phyloP scores from a whole-genome alignment of 2,113 vertebrate species.

The Eclectus roratus region DNA sequence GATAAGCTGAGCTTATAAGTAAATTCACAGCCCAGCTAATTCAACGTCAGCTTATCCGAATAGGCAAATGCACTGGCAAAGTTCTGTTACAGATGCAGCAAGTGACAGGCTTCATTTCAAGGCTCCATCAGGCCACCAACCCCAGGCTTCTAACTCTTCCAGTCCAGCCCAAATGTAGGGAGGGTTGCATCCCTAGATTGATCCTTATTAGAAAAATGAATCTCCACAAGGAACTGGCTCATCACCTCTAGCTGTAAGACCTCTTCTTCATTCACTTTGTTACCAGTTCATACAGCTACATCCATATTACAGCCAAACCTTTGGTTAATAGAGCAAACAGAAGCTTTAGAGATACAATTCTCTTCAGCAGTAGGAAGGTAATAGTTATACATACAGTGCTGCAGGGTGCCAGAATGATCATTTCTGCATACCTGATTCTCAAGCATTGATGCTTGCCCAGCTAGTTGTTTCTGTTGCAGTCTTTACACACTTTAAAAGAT shows the following conservation, averaged over 20 bases:
- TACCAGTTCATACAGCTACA: neutral
- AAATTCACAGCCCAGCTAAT: neutral
- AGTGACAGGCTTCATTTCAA: neutral
- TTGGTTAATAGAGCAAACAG: neutral
- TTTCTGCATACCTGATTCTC: neutral
- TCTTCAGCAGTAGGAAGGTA: neutral
- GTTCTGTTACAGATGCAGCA: neutral
- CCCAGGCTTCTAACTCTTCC: neutral
- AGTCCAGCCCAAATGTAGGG: neutral
- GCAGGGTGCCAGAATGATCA: neutral
- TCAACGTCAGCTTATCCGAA: neutral
- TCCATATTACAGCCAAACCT: neutral
- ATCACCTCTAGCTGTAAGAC: neutral
- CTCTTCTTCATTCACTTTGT: neutral
- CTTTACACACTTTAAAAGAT: neutral
- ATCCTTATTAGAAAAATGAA: neutral
- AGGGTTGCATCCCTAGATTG: neutral
- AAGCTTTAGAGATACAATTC: neutral
- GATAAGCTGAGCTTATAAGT: neutral
- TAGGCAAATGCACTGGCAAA: neutral
- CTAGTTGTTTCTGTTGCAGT: neutral
- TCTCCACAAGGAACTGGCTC: fast-evolving
- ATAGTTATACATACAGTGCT: neutral
- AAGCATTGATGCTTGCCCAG: neutral
- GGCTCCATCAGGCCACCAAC: neutral